phyloP scores from a whole-genome alignment of 2,113 vertebrate genomes.

The Atlantisia rogersi region DNA sequence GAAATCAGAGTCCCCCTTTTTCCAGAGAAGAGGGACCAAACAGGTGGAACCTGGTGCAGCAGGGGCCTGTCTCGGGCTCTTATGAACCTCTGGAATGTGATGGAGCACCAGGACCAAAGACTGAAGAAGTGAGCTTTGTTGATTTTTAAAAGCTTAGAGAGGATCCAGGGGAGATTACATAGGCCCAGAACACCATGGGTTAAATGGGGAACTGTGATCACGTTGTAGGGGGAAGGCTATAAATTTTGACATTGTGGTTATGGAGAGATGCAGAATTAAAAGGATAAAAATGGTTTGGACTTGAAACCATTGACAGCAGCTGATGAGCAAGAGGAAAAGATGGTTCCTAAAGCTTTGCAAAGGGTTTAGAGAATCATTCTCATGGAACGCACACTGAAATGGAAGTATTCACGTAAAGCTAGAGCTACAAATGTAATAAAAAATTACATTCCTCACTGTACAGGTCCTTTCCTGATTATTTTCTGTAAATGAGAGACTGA shows the following conservation, averaged over 20 bases:
- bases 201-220: background rate
- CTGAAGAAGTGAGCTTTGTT: background rate
- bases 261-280: background rate
- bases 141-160: background rate
- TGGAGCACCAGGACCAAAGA: background rate
- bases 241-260: background rate
- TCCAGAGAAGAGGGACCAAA: background rate
- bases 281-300: background rate
- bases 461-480: background rate
- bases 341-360: background rate
- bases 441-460: background rate
- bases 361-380: background rate
- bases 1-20: background rate
- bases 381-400: background rate
- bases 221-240: background rate
- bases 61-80: background rate
- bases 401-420: background rate
- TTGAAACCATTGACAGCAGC: background rate
- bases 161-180: background rate
- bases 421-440: background rate
- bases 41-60: background rate
- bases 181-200: background rate
- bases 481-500: background rate
- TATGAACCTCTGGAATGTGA: background rate
- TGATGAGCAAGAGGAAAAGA: background rate